Percentiles rank a stretch among this genome's conserved stretches.
Conservation (phyloP, 2,797 vertebrate genomes). For the Brachymystax lenok region DNA sequence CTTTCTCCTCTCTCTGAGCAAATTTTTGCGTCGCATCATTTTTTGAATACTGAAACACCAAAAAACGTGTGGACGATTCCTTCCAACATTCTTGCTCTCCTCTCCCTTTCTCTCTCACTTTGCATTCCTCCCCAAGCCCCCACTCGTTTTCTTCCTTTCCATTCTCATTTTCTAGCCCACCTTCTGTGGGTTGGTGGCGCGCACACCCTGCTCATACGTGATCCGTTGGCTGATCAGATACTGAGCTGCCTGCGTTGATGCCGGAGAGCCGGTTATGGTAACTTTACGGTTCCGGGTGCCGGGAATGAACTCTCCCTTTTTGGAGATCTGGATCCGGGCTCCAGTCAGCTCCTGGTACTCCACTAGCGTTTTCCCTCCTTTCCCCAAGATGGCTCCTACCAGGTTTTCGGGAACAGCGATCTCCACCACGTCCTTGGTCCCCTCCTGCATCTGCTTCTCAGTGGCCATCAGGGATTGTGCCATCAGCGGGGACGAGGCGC, state of each 20-base stretch:
- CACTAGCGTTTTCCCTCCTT: constrained; percentile 95
- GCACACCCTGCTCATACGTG: constrained; percentile 95
- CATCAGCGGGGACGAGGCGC: constrained; percentile 86
- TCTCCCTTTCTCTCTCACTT: constrained; percentile 63
- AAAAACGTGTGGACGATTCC: constrained; percentile 73
- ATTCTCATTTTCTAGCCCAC: constrained; percentile 83
- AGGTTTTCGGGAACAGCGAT: constrained; percentile 95
- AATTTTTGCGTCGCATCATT: constrained; percentile 66
- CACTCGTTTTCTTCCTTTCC: constrained; percentile 70
- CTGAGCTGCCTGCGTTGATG: constrained; percentile 93
- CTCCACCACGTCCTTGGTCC: constrained; percentile 94
- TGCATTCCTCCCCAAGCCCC: constrained; percentile 72
- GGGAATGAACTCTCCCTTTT: constrained; percentile 96
- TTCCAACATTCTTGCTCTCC: constrained; percentile 75
- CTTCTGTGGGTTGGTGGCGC: constrained; percentile 95
- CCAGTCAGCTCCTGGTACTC: constrained; percentile 97
- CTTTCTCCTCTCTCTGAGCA: constrained; percentile 71
- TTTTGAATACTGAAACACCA: constrained; percentile 79
- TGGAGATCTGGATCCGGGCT: constrained; percentile 96
- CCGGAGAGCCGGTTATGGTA: constrained; percentile 93
- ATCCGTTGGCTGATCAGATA: constrained; percentile 98
- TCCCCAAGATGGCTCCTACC: constrained; percentile 94
- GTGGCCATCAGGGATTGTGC: constrained; percentile 88
- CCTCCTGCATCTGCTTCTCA: constrained; percentile 86
- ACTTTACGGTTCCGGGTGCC: constrained; percentile 97